Base-by-base conservation (phyloP, 1,140 invertebrate genomes). In the Lordiphosa clarofinis region DNA sequence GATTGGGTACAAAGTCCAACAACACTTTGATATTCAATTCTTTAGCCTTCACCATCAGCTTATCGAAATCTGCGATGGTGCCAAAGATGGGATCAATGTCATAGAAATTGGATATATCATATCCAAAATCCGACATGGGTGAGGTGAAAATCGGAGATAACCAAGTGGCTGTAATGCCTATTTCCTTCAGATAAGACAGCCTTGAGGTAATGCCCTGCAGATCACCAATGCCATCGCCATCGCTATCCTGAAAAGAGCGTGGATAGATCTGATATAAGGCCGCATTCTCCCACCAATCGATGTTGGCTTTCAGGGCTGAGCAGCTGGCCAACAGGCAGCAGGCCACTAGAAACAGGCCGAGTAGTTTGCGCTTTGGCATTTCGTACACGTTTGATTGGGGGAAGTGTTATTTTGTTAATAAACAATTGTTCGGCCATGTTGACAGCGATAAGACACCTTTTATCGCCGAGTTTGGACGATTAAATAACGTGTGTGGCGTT, bases 191-290 rank as follows among this genome's bases (percentile, higher is more conserved):
- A 68, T 92, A 91, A 31, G 89, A 72, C 50, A 91, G 62, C 10
- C 89, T 90, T 19, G 71, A 74, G 1, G 90, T 91, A 7, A 91
- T 91, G 43, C 91, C 91, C 70, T 91, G 89, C 10, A 96, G 84
- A 89, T 96, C 95, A 1, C 95, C 95, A 21, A 94, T 90, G 4
- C 95, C 95, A 86, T 96, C 94, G 4, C 92, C 93, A 76, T 95
- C 90, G 43, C 91, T 92, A 84, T 97, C 95, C 67, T 93, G 92
- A 88, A 96, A 96, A 1, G 94, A 95, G 44, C 94, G 90, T 0
- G 94, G 94, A 79, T 96, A 95, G 39, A 96, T 92, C 86, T 96
- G 94, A 81, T 96, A 96, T 3, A 96, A 89, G 1, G 92, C 86
- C 3, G 92, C 92, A 55, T 91, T 92, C 79, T 95, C 91, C 92